A percentile compares a stretch with the other conserved stretches of the same genome.
These are phyloP conservation scores for Struthio camelus DNA, from an alignment of 2,113 vertebrate genomes.

Conservation along the genomic window DNA sequence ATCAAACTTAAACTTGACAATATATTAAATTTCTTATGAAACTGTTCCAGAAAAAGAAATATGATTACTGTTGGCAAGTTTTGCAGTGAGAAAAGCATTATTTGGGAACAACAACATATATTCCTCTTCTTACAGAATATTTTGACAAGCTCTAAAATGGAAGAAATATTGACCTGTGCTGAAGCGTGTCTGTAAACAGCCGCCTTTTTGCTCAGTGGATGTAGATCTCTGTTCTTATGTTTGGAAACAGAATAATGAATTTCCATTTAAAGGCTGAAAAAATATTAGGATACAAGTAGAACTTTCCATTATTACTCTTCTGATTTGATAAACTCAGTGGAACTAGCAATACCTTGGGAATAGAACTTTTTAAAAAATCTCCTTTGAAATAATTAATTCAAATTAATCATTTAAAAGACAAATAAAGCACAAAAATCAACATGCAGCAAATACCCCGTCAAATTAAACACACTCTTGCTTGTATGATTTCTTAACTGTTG, in stretches of 20 bases:
- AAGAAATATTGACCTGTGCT: not conserved
- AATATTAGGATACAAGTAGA: not conserved
- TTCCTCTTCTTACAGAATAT: not conserved
- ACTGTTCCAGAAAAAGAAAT: not conserved
- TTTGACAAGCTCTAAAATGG: not conserved
- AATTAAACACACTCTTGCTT: not conserved
- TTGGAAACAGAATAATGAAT: not conserved
- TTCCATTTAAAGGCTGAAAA: not conserved
- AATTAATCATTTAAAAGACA: not conserved
- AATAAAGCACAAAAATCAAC: not conserved
- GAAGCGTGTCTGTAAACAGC: conserved; percentile 2
- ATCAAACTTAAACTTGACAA: not conserved
- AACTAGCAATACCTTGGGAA: not conserved
- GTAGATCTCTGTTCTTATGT: not conserved
- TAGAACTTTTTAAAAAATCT: not conserved
- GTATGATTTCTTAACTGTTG: not conserved
- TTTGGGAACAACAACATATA: not conserved
- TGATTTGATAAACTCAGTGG: not conserved
- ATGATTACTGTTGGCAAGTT: not conserved
- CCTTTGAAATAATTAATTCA: not conserved
- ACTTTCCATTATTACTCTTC: not conserved
- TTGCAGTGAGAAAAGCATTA: not conserved
- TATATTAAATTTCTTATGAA: not conserved
- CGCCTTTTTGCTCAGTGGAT: not conserved
- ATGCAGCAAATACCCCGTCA: not conserved